Conservation (phyloP, 30 jellyfish, hydroid and myxozoan genomes). For the Aurelia coerulea region DNA sequence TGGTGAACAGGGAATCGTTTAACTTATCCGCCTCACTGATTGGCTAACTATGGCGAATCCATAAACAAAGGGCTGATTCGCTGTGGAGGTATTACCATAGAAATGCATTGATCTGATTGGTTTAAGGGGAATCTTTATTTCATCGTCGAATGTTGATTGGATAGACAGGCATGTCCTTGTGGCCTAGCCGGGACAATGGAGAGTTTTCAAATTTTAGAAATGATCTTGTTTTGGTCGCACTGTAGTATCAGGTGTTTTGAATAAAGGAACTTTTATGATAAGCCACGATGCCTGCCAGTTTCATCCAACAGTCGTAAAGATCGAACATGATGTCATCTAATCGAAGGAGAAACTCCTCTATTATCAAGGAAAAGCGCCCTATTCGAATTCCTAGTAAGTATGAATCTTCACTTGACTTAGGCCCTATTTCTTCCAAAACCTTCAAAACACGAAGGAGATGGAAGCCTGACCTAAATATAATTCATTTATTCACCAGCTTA, state of each 20-base stretch:
- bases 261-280: conserved; percentile 50
- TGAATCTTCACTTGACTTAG: neutral
- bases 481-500: too few relatives aligned
- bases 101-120: conserved; percentile 21
- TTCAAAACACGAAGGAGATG: neutral
- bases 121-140: neutral
- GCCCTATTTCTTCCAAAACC: neutral
- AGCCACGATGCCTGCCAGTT: conserved; percentile 76
- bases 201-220: conserved; percentile 78
- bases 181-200: conserved; percentile 73
- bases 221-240: conserved; percentile 81
- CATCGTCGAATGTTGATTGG: conserved; percentile 39
- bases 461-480: too few relatives aligned
- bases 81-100: neutral
- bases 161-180: conserved; percentile 65
- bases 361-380: conserved; percentile 44
- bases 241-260: conserved; percentile 73
- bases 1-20: neutral
- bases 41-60: neutral
- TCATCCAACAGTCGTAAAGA: conserved; percentile 38
- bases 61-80: neutral
- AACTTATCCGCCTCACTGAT: neutral
- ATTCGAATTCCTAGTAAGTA: conserved; percentile 45
- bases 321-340: conserved; percentile 50
- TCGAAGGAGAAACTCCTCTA: conserved; percentile 45